A percentile compares a stretch with the other conserved stretches of the same genome.
These are phyloP conservation scores for Tiliacea aurago DNA, from an alignment of 2,888 invertebrate genomes.

Conservation along the genomic window DNA sequence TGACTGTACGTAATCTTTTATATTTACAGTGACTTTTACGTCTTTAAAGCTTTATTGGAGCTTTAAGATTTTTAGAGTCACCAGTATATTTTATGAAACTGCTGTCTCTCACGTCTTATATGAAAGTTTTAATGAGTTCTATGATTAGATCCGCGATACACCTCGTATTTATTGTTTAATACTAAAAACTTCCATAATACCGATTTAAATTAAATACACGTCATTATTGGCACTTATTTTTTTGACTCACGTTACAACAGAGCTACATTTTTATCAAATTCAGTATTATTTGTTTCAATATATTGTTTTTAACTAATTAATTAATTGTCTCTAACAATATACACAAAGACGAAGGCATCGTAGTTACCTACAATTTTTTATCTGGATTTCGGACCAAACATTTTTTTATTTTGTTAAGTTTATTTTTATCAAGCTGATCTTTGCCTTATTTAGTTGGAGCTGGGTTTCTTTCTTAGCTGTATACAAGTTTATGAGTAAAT, in stretches of 20 bases:
- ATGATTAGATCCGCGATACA: neutral
- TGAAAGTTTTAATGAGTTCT: neutral
- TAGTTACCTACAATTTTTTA: neutral
- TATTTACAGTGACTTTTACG: neutral
- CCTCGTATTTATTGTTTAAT: neutral
- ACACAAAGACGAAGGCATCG: conserved; percentile 2
- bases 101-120: neutral
- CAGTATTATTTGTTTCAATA: no score
- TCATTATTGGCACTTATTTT: conserved; percentile 6
- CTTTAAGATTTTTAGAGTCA: neutral
- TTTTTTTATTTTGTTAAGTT: no score
- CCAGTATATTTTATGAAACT: neutral
- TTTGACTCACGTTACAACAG: conserved; percentile 8
- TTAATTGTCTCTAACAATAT: conserved; percentile 12
- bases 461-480: neutral
- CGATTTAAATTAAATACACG: neutral
- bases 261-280: neutral
- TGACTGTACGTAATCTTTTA: neutral
- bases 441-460: neutral
- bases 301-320: neutral
- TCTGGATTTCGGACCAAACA: neutral
- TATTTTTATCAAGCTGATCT: neutral
- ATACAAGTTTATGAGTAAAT: neutral
- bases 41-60: neutral
- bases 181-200: no score